These are phyloP conservation scores for Pangasianodon gigas DNA, from an alignment of 2,113 vertebrate species.

Conservation along the genomic window DNA sequence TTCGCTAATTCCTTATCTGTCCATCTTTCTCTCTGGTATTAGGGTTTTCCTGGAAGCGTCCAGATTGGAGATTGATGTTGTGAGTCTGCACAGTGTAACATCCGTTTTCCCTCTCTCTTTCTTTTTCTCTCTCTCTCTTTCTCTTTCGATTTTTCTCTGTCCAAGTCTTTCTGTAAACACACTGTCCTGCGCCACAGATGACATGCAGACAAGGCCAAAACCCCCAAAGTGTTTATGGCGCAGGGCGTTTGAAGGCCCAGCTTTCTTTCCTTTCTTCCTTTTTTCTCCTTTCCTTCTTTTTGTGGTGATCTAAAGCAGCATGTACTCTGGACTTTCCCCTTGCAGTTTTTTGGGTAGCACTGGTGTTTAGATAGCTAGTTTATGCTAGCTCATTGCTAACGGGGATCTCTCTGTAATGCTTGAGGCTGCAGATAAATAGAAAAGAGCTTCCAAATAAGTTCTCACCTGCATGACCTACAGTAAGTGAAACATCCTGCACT, in stretches of 20 bases:
- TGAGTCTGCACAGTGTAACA: constrained; percentile 51
- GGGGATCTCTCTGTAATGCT: neutral
- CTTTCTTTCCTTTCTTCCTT: constrained; percentile 7
- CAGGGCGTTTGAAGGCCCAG: constrained; percentile 41
- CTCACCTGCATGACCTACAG: neutral
- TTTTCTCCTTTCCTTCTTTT: constrained; percentile 1
- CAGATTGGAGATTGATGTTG: constrained; percentile 42
- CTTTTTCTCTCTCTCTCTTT: constrained; percentile 11
- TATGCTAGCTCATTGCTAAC: constrained; percentile 2
- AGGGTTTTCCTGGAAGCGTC: constrained; percentile 37
- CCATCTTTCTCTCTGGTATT: constrained; percentile 22
- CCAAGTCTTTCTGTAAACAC: constrained; percentile 51
- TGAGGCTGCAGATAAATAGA: neutral
- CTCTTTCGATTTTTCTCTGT: constrained; percentile 18
- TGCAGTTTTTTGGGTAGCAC: neutral
- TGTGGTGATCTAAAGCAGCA: constrained; percentile 24
- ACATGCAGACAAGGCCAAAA: constrained; percentile 48
- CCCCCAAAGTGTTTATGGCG: constrained; percentile 46
- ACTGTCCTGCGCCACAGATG: constrained; percentile 48
- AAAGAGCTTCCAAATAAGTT: neutral
- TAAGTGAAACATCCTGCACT: neutral
- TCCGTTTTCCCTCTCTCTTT: constrained; percentile 16
- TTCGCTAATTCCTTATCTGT: constrained; percentile 39
- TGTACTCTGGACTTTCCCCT: neutral
- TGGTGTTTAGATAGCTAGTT: neutral